Conservation (phyloP, 2,113 vertebrate species). For the Benthochromis sp. region DNA sequence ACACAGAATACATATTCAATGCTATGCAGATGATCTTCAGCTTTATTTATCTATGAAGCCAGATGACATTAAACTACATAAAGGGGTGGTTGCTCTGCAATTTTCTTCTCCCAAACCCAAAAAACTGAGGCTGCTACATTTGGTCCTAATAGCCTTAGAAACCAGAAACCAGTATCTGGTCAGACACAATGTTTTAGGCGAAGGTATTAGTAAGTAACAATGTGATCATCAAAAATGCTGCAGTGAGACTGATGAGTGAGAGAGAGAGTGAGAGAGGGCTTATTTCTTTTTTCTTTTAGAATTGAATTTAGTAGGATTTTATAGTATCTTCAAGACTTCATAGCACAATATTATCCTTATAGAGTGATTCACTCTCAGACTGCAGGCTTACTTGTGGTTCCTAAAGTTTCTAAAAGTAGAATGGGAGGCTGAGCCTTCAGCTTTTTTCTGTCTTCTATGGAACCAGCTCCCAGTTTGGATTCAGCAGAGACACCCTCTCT, state of each 20-base stretch:
- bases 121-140: background rate
- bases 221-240: background rate
- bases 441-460: background rate
- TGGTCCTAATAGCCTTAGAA: background rate
- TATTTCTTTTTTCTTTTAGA: background rate
- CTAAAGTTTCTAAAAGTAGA: background rate
- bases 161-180: background rate
- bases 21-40: background rate
- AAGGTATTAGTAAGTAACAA: background rate
- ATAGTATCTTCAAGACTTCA: background rate
- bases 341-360: background rate
- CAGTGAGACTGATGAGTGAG: background rate
- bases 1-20: background rate
- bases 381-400: background rate
- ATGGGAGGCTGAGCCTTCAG: background rate
- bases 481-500: background rate
- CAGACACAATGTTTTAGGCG: background rate
- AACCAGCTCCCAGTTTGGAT: background rate
- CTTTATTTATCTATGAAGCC: background rate
- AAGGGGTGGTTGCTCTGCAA: background rate
- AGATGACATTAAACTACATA: background rate
- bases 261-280: background rate
- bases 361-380: background rate
- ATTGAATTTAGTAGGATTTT: background rate
- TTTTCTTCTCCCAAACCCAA: background rate